phyloP scores from a whole-genome alignment of 2,113 vertebrate genomes.

The Epinephelus fuscoguttatus region DNA sequence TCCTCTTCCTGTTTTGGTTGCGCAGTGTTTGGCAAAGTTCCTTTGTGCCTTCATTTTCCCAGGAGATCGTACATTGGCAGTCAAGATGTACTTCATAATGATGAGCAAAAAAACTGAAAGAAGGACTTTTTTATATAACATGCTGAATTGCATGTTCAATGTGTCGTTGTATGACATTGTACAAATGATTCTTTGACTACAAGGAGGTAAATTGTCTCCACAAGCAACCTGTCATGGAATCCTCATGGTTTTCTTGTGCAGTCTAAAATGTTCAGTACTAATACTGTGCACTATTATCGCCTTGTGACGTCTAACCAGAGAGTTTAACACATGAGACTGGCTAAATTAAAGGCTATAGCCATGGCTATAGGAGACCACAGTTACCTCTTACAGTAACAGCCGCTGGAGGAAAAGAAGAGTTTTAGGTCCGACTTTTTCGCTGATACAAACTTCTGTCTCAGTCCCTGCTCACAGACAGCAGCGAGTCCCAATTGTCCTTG shows the following conservation, averaged over 20 bases:
- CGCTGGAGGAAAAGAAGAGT: background rate
- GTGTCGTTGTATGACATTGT: background rate
- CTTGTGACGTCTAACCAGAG: background rate
- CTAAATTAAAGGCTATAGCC: background rate
- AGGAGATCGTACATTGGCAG: too few species aligned
- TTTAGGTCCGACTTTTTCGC: conserved; percentile 5
- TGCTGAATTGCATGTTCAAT: background rate
- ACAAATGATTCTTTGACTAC: too few species aligned
- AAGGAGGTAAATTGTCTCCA: too few species aligned
- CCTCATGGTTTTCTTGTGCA: background rate
- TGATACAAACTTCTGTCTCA: conserved; percentile 27
- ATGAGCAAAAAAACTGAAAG: too few species aligned
- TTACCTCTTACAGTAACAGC: background rate
- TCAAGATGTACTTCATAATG: too few species aligned
- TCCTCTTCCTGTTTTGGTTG: too few species aligned
- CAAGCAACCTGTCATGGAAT: background rate
- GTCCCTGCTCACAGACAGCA: background rate
- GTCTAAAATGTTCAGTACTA: background rate
- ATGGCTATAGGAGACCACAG: background rate
- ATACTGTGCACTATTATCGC: background rate
- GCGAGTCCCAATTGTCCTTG: background rate
- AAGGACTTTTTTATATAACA: background rate
- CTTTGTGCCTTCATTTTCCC: too few species aligned
- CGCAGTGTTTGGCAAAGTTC: too few species aligned
- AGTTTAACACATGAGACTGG: background rate